These are phyloP conservation scores for Aphodius granarius DNA, from an alignment of 2,888 invertebrate species.

Conservation along the genomic window DNA sequence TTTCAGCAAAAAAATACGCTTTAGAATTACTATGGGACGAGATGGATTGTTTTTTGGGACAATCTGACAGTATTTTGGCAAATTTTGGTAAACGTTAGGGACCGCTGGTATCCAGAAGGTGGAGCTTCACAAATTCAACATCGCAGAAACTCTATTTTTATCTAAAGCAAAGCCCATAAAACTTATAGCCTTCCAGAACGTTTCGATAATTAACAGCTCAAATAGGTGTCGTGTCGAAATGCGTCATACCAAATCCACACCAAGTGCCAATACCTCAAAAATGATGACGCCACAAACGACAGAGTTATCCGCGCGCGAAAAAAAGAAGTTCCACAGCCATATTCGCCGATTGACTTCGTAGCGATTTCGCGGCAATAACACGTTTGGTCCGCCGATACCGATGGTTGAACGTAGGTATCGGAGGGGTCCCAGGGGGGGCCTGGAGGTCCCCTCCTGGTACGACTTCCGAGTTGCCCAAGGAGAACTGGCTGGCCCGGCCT, in stretches of 20 bases:
- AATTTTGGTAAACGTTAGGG: too few relatives aligned
- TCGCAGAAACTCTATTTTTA: too few relatives aligned
- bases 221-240: neutral
- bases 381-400: conserved; percentile 28
- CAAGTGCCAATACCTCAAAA: neutral
- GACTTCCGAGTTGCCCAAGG: conserved; percentile 35
- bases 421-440: conserved; percentile 18
- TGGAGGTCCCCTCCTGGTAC: conserved; percentile 21
- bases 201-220: neutral
- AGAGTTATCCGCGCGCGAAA: neutral
- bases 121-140: too few relatives aligned
- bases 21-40: too few relatives aligned
- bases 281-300: neutral
- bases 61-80: too few relatives aligned
- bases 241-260: neutral
- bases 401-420: conserved; percentile 1
- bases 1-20: too few relatives aligned
- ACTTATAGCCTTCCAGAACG: too few relatives aligned
- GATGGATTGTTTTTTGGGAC: too few relatives aligned
- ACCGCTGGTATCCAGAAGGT: too few relatives aligned
- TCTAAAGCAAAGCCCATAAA: too few relatives aligned
- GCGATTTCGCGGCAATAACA: conserved; percentile 36
- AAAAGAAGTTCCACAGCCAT: too few relatives aligned
- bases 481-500: conserved; percentile 28
- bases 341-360: conserved; percentile 19